Percentiles rank a stretch among this genome's conserved stretches.
phyloP scores from a whole-genome alignment of 1,140 invertebrate genomes.

The Cydia strobilella region DNA sequence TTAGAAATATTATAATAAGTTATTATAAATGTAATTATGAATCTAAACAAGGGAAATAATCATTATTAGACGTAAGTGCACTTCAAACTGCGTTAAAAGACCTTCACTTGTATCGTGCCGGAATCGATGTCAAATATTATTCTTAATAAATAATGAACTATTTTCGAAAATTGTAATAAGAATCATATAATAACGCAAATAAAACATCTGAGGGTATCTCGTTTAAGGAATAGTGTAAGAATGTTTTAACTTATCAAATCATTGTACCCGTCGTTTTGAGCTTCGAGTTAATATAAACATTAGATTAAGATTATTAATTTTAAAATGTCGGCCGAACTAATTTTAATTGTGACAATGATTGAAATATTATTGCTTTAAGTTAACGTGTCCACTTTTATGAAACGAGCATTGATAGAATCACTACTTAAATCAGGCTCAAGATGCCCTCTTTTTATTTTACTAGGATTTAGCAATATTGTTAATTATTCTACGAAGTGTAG shows the following conservation, averaged over 20 bases:
- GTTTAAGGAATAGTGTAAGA: constrained; percentile 8
- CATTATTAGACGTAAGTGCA: constrained; percentile 47
- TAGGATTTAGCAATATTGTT: constrained; percentile 17
- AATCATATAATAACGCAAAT: not conserved
- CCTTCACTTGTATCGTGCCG: not conserved
- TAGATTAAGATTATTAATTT: constrained; percentile 19
- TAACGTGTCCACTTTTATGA: constrained; percentile 24
- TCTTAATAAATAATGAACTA: constrained; percentile 11
- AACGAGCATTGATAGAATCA: constrained; percentile 1
- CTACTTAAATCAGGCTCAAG: constrained; percentile 22
- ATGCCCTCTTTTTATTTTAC: constrained; percentile 20
- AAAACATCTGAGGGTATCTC: constrained; percentile 2
- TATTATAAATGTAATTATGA: constrained; percentile 53
- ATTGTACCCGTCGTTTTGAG: not conserved
- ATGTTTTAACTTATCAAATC: constrained; percentile 12
- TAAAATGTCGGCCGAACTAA: constrained; percentile 15
- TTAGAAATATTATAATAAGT: constrained; percentile 52
- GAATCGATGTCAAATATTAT: not conserved
- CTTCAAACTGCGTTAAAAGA: constrained; percentile 36
- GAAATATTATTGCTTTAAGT: constrained; percentile 11
- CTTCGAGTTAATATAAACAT: not conserved
- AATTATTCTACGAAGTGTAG: constrained; percentile 24
- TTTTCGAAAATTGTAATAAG: not conserved
- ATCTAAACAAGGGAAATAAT: constrained; percentile 55
- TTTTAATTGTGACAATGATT: constrained; percentile 11